Base-by-base conservation (phyloP, 2,888 invertebrate genomes). In the Tetramorium bicarinatum region DNA sequence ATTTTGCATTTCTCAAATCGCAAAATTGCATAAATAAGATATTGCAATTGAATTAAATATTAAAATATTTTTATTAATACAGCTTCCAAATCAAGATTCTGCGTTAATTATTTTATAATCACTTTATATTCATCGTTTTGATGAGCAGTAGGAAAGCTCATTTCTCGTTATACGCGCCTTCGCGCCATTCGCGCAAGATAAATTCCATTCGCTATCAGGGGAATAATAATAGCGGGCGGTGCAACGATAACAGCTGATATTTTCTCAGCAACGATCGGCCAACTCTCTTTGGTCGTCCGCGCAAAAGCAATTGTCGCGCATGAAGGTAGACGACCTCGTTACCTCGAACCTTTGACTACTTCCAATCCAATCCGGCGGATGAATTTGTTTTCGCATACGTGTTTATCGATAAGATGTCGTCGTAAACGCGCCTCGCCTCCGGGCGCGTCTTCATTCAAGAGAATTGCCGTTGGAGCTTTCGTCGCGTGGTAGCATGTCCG, bases 161-260 rank as follows among this genome's bases (percentile, higher is more conserved):
- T 13, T 47, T 52, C 41, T 64, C 59, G n/a, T 56, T 38, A 29
- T n/a, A 25, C 56, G n/a, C 25, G 52, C 44, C 61, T 75, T 69
- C 66, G n/a, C n/a, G n/a, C 61, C 38, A 64, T 13, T 56, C 71
- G 38, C 38, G 49, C 25, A 29, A 34, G 21, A 79, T 79, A 54
- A 69, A 56, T 59, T 79, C 21, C 21, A 29, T 2, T 25, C 44
- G 59, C 34, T 77, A 77, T 71, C 79, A 59, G 44, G 25, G 18
- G 18, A 79, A 59, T 71, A 79, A 69, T 69, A 79, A 71, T 71
- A 79, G 25, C 38, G 18, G 25, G 11, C 67, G 44, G 38, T 44
- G 34, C 47, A 56, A 79, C 59, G 71, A 71, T 79, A 71, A 79
- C 79, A 79, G 59, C 47, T 34, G 47, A 71, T 79, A 71, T 79